A percentile compares a stretch with the other conserved stretches of the same genome.
These are phyloP conservation scores for Tyrophagus putrescentiae DNA, from an alignment of 1,140 invertebrate genomes.

Conservation along the genomic window DNA sequence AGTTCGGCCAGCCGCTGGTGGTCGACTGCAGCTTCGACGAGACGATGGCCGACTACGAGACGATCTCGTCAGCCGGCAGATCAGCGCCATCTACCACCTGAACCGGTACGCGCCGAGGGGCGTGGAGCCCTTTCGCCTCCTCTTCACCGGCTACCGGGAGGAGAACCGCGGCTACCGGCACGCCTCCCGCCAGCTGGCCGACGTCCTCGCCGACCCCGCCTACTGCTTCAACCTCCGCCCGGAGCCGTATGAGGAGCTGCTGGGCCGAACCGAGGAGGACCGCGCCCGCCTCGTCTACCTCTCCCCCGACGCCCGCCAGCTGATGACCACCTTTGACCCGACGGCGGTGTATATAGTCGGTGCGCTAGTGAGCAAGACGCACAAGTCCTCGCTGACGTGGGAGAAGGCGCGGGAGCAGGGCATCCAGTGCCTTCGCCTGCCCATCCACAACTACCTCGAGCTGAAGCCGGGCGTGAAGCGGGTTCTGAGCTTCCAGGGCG, in stretches of 20 bases:
- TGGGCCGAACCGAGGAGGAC: too few species aligned
- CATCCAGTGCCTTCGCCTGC: background rate
- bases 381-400: background rate
- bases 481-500: slow-evolving; percentile 7
- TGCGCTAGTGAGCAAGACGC: slow-evolving; percentile 47
- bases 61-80: background rate
- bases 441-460: slow-evolving; percentile 6
- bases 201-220: background rate
- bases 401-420: background rate
- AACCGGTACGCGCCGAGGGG: background rate
- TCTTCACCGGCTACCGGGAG: background rate
- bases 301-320: slow-evolving; percentile 6
- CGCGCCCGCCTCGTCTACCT: slow-evolving; percentile 14
- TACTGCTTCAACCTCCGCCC: background rate
- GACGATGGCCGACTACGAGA: slow-evolving; percentile 13
- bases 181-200: background rate
- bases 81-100: background rate
- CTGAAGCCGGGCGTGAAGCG: slow-evolving; percentile 11
- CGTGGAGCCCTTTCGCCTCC: background rate
- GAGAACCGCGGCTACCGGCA: slow-evolving; percentile 9
- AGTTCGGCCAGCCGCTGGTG: slow-evolving; percentile 9
- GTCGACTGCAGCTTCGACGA: slow-evolving; percentile 14
- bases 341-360: slow-evolving; percentile 18
- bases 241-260: slow-evolving; percentile 12
- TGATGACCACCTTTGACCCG: slow-evolving; percentile 4